A percentile compares a stretch with the other conserved stretches of the same genome.
phyloP scores from a whole-genome alignment of 2,797 vertebrate genomes.

The Sebastes dallii region DNA sequence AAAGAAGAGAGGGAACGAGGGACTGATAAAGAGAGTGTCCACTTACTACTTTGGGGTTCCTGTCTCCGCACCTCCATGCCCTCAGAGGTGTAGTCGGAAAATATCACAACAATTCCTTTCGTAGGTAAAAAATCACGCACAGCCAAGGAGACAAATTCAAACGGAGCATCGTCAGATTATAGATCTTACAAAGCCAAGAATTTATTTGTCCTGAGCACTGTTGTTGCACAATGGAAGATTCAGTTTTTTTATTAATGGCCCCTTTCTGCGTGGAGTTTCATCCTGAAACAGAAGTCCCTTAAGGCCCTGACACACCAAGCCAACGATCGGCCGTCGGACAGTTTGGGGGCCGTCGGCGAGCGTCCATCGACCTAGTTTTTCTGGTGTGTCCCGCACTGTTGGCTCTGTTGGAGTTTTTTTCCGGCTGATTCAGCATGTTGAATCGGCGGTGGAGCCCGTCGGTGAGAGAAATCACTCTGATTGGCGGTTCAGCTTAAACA shows the following conservation, averaged over 20 bases:
- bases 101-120: constrained; percentile 4
- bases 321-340: no score
- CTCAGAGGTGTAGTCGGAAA: constrained; percentile 35
- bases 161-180: not conserved
- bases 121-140: not conserved
- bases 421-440: no score
- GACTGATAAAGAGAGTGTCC: constrained; percentile 70
- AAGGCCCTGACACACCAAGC: no score
- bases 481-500: no score
- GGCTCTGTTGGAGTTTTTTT: no score
- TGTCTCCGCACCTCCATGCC: constrained; percentile 64
- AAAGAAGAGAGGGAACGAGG: constrained; percentile 71
- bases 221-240: not conserved
- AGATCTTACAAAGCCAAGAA: not conserved
- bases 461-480: no score
- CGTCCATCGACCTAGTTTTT: no score
- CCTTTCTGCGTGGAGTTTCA: not conserved
- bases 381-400: no score
- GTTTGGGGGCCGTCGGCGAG: no score
- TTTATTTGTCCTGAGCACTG: not conserved
- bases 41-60: constrained; percentile 66
- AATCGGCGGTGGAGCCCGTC: no score
- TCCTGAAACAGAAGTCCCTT: not conserved
- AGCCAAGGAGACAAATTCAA: not conserved
- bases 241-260: not conserved